Conservation (phyloP, 2,888 invertebrate species). For the Yponomeuta malinellus region DNA sequence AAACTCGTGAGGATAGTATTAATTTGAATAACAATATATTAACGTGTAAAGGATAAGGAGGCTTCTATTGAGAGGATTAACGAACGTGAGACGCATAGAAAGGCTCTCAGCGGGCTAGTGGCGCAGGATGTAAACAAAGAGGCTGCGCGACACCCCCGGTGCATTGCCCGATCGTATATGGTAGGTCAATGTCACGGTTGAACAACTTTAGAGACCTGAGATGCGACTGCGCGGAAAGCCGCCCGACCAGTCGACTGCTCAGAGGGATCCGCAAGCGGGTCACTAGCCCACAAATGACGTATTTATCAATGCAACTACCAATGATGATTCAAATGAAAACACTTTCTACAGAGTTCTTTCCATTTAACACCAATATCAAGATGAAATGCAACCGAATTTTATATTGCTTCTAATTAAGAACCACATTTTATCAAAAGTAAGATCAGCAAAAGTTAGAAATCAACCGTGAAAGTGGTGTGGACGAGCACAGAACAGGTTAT, state of each 20-base stretch:
- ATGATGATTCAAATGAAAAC: slow-evolving; percentile 5
- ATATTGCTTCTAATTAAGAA: slow-evolving; percentile 11
- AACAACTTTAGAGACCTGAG: slow-evolving; percentile 46
- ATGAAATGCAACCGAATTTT: slow-evolving; percentile 3
- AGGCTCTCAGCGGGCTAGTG: slow-evolving; percentile 28
- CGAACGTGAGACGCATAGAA: not conserved
- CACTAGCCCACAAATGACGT: slow-evolving; percentile 44
- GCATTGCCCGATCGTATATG: slow-evolving; percentile 70
- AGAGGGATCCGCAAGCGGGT: slow-evolving; percentile 55
- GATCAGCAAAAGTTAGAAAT: slow-evolving; percentile 45
- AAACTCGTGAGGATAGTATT: not conserved
- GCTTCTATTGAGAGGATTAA: not conserved
- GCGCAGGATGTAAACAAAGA: slow-evolving; percentile 70
- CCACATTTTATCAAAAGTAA: slow-evolving; percentile 32
- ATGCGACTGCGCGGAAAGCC: slow-evolving; percentile 54
- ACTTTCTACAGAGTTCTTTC: not conserved
- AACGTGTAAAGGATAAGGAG: not conserved
- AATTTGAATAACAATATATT: not conserved
- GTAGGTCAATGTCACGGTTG: slow-evolving; percentile 72
- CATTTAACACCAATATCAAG: not conserved
- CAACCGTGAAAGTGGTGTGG: slow-evolving; percentile 58
- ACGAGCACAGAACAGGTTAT: slow-evolving; percentile 50
- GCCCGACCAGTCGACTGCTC: slow-evolving; percentile 44
- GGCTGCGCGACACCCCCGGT: slow-evolving; percentile 67
- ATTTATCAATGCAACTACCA: slow-evolving; percentile 4